Percentiles rank a stretch among this genome's conserved stretches.
Evolutionary conservation across 2,113 vertebrate genomes (phyloP).

Genomic region (Platycercus adscitus): DNA sequence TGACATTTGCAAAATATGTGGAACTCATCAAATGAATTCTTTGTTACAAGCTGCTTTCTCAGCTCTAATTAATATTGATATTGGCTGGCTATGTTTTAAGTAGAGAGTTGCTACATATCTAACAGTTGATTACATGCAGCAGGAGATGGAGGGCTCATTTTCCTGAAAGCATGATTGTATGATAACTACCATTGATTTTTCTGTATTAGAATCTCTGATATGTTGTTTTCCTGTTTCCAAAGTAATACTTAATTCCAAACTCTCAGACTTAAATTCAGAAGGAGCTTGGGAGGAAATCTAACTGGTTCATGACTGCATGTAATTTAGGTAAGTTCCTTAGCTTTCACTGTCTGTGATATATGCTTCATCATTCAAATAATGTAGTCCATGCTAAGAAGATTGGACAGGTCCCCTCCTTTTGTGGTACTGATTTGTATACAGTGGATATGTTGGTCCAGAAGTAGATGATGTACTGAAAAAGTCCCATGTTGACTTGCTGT

Average conservation of each 20-base stretch:
- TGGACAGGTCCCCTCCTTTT: not conserved
- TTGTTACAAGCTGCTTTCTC: not conserved
- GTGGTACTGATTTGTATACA: not conserved
- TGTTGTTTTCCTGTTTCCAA: not conserved
- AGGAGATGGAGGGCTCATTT: not conserved
- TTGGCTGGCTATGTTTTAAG: not conserved
- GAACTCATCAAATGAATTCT: not conserved
- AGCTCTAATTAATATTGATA: not conserved
- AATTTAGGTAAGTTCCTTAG: not conserved
- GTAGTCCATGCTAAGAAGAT: not conserved
- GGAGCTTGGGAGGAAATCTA: not conserved
- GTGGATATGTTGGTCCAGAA: not conserved
- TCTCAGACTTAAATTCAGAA: not conserved
- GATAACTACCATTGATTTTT: slow-evolving; percentile 10
- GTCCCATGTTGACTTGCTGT: not conserved
- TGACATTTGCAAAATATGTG: slow-evolving; percentile 5
- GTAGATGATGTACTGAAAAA: not conserved
- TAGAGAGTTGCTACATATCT: not conserved
- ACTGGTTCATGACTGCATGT: not conserved
- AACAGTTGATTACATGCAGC: not conserved
- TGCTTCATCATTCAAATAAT: not conserved
- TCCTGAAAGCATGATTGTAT: not conserved
- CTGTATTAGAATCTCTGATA: not conserved
- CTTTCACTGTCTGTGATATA: not conserved
- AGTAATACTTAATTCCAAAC: not conserved